Evolutionary conservation across 37 sponge, comb jelly and placozoan genomes (phyloP).

Genomic region (Chondrilla cf. caribensis): DNA sequence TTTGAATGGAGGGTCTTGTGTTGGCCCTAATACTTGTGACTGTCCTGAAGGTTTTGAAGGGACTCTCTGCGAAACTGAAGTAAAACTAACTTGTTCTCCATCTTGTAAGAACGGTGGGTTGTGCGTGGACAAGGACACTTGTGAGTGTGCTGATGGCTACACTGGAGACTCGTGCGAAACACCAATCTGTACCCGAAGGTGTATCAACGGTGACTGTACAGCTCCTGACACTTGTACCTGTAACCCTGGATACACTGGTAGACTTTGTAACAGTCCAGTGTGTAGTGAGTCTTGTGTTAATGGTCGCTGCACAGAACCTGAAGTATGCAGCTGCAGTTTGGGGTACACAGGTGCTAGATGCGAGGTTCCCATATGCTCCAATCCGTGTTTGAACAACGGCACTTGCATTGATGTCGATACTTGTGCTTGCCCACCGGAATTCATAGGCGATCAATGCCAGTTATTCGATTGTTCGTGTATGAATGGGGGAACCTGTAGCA

Average conservation of each 20-base stretch:
- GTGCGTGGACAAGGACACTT: neutral
- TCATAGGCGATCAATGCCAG: neutral
- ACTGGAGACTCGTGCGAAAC: neutral
- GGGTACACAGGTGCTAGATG: neutral
- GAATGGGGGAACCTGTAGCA: neutral
- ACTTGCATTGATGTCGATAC: neutral
- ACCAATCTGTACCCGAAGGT: neutral
- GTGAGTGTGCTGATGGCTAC: neutral
- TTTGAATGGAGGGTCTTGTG: neutral
- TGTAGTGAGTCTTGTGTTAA: neutral
- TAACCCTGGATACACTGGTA: neutral
- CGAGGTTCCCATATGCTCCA: neutral
- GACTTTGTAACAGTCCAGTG: neutral
- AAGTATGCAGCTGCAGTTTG: neutral
- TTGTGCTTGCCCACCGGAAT: neutral
- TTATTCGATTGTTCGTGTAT: neutral
- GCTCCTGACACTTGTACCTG: constrained; percentile 7
- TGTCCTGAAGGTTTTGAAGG: constrained; percentile 6
- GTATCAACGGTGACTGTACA: neutral
- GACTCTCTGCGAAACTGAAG: neutral
- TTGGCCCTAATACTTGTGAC: neutral
- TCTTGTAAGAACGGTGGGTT: constrained; percentile 11
- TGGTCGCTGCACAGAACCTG: neutral
- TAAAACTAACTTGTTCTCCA: neutral
- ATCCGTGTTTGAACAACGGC: neutral